Percentiles rank a stretch among this genome's conserved stretches.
These are phyloP conservation scores for Dendrocopos noguchii DNA, from an alignment of 2,113 vertebrate genomes.

Conservation along the genomic window DNA sequence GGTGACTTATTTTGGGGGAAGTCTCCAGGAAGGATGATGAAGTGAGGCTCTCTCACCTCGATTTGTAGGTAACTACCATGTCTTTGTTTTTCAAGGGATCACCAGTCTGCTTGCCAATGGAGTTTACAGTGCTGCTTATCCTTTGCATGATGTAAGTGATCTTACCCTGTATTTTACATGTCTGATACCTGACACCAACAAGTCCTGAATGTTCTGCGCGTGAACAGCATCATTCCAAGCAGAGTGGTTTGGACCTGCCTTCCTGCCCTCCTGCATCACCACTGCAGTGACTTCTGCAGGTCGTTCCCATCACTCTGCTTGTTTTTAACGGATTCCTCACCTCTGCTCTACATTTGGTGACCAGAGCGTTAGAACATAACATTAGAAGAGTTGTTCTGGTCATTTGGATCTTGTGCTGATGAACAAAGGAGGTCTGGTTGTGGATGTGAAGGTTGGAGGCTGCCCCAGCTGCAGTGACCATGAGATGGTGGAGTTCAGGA, in stretches of 20 bases:
- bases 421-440: too few relatives aligned
- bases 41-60: background rate
- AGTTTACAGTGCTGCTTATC: slow-evolving; percentile 90
- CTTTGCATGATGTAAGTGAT: slow-evolving; percentile 93
- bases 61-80: slow-evolving; percentile 10
- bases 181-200: background rate
- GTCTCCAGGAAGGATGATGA: slow-evolving; percentile 18
- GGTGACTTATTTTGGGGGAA: slow-evolving; percentile 57
- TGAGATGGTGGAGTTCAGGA: too few relatives aligned
- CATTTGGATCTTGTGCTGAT: background rate
- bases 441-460: too few relatives aligned
- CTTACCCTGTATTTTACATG: background rate
- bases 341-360: background rate
- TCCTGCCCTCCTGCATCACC: background rate
- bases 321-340: background rate
- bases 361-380: background rate
- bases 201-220: background rate
- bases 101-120: slow-evolving; percentile 92
- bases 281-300: background rate
- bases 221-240: slow-evolving; percentile 26
- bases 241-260: background rate
- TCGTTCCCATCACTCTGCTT: background rate
- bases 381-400: background rate
- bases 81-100: slow-evolving; percentile 84
- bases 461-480: too few relatives aligned